Evolutionary conservation across 2,888 invertebrate genomes (phyloP).

Genomic region (Lepas anatifera): DNA sequence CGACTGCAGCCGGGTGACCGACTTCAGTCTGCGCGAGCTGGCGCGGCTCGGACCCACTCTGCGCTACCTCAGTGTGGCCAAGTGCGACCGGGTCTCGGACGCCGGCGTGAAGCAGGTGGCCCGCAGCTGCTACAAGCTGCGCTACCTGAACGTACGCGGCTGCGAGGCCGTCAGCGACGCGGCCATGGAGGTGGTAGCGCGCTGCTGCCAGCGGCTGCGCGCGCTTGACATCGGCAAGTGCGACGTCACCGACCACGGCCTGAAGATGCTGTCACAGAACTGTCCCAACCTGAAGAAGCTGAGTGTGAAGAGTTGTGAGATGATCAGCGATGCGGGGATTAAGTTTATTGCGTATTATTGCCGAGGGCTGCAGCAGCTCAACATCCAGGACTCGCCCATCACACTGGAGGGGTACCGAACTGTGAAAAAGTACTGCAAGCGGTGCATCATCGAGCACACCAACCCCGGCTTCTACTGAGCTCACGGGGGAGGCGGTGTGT

Average conservation of each 20-base stretch:
- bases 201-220: conserved; percentile 69
- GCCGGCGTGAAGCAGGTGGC: conserved; percentile 79
- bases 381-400: conserved; percentile 86
- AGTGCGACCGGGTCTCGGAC: conserved; percentile 74
- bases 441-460: conserved; percentile 88
- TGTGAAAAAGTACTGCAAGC: conserved; percentile 80
- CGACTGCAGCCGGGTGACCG: conserved; percentile 77
- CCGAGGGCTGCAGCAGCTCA: conserved; percentile 74
- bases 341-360: conserved; percentile 82
- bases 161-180: conserved; percentile 91
- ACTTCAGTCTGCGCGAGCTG: conserved; percentile 79
- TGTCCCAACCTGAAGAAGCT: conserved; percentile 83
- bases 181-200: conserved; percentile 70
- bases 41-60: conserved; percentile 76
- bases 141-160: conserved; percentile 77
- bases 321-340: conserved; percentile 76
- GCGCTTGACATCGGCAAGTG: conserved; percentile 87
- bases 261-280: conserved; percentile 72
- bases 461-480: conserved; percentile 78
- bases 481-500: no score
- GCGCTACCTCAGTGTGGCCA: conserved; percentile 82
- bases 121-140: conserved; percentile 62
- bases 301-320: conserved; percentile 78
- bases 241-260: conserved; percentile 79
- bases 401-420: conserved; percentile 78